These are phyloP conservation scores for Phyllopteryx taeniolatus DNA, from an alignment of 2,113 vertebrate species.

Conservation along the genomic window DNA sequence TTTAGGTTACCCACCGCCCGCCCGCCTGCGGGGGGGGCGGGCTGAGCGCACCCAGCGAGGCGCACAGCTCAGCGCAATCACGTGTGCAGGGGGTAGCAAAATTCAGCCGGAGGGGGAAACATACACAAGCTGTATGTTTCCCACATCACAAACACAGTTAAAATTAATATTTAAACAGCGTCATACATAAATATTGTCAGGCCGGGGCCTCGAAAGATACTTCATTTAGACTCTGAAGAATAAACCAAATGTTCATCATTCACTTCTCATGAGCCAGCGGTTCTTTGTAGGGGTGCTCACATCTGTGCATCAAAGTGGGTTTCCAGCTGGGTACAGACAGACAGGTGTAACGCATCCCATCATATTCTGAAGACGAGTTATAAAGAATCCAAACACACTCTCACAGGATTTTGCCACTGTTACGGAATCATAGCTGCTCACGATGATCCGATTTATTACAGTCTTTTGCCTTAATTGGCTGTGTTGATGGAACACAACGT, in stretches of 20 bases:
- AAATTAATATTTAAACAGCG: conserved; percentile 14
- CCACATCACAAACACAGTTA: conserved; percentile 6
- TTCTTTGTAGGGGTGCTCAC: conserved; percentile 19
- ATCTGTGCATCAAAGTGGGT: conserved; percentile 28
- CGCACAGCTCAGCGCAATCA: conserved; percentile 3
- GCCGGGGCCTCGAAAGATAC: background rate
- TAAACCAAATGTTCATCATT: conserved; percentile 4
- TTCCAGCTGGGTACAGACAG: conserved; percentile 5
- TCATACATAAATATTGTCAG: conserved; percentile 7
- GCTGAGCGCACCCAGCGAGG: conserved; percentile 21
- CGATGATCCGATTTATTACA: background rate
- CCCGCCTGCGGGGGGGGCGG: conserved; percentile 20
- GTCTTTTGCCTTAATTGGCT: background rate
- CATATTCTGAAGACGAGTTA: background rate
- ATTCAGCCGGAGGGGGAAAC: conserved; percentile 18
- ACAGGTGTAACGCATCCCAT: conserved; percentile 7
- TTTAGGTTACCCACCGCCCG: conserved; percentile 45
- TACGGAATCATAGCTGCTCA: background rate
- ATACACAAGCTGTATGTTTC: conserved; percentile 21
- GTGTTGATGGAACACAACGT: background rate
- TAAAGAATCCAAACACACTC: background rate
- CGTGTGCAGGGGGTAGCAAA: background rate
- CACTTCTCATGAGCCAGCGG: conserved; percentile 6
- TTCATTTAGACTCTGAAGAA: background rate
- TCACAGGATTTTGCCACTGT: background rate